These are phyloP conservation scores for Apantesis nais DNA, from an alignment of 2,888 invertebrate genomes.

Conservation along the genomic window DNA sequence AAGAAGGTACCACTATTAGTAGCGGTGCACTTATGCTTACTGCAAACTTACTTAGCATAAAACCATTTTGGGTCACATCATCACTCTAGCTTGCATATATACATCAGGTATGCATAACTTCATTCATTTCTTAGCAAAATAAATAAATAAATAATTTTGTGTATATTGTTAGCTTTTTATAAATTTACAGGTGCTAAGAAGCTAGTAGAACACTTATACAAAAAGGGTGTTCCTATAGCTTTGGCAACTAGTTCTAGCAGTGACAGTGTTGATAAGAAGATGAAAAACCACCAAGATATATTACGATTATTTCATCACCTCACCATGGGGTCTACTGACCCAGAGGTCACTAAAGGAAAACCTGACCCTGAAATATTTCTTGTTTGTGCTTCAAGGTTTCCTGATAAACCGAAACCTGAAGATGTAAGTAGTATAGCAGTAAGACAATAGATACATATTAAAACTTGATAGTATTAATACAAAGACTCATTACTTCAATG, in stretches of 20 bases:
- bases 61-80: no score
- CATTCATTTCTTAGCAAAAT: no score
- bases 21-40: no score
- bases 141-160: background rate
- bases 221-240: slow-evolving; percentile 91
- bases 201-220: slow-evolving; percentile 90
- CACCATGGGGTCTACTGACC: slow-evolving; percentile 92
- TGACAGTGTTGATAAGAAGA: slow-evolving; percentile 90
- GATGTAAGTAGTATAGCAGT: slow-evolving; percentile 66
- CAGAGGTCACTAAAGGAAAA: slow-evolving; percentile 93
- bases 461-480: background rate
- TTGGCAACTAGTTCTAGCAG: slow-evolving; percentile 94
- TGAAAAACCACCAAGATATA: slow-evolving; percentile 87
- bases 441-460: background rate
- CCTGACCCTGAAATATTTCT: slow-evolving; percentile 95
- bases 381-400: slow-evolving; percentile 90
- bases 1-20: no score
- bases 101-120: no score
- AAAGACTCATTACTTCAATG: no score
- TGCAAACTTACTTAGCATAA: no score
- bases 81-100: no score
- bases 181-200: slow-evolving; percentile 89
- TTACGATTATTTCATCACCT: slow-evolving; percentile 89
- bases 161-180: background rate
- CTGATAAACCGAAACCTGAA: slow-evolving; percentile 87